A percentile compares a stretch with the other conserved stretches of the same genome.
Conservation (phyloP, 2,888 invertebrate genomes). For the Ormyrus rosae region DNA sequence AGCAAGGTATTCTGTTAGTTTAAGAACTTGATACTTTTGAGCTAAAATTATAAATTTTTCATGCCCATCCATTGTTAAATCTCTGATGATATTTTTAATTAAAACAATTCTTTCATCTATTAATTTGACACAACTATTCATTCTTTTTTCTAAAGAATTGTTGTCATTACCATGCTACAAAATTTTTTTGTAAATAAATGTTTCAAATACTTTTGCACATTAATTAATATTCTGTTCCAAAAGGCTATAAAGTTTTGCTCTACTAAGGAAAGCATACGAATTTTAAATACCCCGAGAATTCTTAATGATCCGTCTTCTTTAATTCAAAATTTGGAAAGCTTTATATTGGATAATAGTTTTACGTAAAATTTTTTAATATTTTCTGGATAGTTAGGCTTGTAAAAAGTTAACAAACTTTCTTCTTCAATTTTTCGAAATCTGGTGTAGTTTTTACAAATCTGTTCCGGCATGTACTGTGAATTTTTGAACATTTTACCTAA, state of each 20-base stretch:
- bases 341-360: not conserved
- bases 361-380: not conserved
- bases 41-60: too few species aligned
- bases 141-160: not conserved
- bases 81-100: not conserved
- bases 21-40: too few species aligned
- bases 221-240: not conserved
- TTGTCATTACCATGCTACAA: not conserved
- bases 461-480: not conserved
- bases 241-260: not conserved
- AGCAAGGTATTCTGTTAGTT: too few species aligned
- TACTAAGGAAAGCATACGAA: not conserved
- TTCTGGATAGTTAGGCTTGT: not conserved
- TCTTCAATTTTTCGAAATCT: conserved; percentile 1
- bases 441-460: conserved; percentile 9
- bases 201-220: not conserved
- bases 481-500: conserved; percentile 7
- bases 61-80: not conserved
- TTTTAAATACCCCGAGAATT: not conserved
- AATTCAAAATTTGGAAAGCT: not conserved
- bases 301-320: not conserved
- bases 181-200: conserved; percentile 1
- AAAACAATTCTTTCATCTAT: not conserved
- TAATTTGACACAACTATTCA: not conserved
- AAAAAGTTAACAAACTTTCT: not conserved